Evolutionary conservation across 2,797 vertebrate species (phyloP), one percentile per base, ranked within the genome.

Genomic region (Botia kubotai): DNA sequence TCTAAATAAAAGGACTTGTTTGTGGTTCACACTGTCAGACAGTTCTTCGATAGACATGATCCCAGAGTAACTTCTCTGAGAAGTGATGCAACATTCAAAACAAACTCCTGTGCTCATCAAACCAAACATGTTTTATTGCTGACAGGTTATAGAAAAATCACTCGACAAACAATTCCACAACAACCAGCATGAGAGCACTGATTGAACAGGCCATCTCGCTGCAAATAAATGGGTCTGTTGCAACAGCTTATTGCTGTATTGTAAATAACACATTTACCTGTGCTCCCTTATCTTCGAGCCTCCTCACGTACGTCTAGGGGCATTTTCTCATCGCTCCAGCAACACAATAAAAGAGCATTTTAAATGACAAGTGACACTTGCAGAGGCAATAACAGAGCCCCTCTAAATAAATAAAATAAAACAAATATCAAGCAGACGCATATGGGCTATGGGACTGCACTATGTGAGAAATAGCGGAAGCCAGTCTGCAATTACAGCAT

Each of bases 301-400:
- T 57, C 85, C 86, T 86, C 81, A 84, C 76, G 87, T 81, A 88
- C 87, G 73, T 86, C 78, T 86, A 72, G 36, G 10, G 80, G 75
- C 63, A 66, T 21, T 36, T 65, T 72, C 43, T 63, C 87, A 75
- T 72, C 88, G 89, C 82, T 84, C 83, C 89, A 73, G 70, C 86
- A 89, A 87, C 80, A 88, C 90, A 88, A 90, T 82, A 65, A 84
- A 91, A 89, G 57, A 72, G 84, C 75, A 91, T 89, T 90, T 89
- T 87, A 89, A 88, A 89, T 88, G 83, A 86, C 87, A 89, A 90
- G 88, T 87, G 83, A 81, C 84, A 90, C 83, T 79, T 85, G 62
- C 82, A 80, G 79, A 87, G 79, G 85, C 83, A 87, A 89, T 87
- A 88, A 85, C 63, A 53, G 50, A 80, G 75, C 52, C 75, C 79